Conservation (phyloP, 2,113 vertebrate genomes). For the Pluvianellus socialis region DNA sequence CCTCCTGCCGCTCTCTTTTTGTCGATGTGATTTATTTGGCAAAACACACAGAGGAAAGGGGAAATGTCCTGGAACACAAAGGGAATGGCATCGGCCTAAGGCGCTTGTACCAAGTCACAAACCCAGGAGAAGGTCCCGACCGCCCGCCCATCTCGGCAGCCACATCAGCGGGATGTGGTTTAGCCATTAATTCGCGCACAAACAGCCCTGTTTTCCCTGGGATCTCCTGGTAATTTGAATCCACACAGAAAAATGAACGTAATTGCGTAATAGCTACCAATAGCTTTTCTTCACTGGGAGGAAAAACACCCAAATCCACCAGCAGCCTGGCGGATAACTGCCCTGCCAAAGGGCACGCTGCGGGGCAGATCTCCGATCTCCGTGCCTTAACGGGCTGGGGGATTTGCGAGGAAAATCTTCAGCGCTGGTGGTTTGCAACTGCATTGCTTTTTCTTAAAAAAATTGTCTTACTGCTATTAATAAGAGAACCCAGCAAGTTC, state of each 20-base stretch:
- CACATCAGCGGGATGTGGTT: fast-evolving
- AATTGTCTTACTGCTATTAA: fast-evolving
- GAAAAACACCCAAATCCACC: neutral
- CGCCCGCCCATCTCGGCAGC: fast-evolving
- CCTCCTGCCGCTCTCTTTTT: neutral
- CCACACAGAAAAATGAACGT: fast-evolving
- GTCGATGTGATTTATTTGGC: fast-evolving
- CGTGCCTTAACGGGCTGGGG: fast-evolving
- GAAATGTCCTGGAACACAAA: neutral
- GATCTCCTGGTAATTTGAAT: neutral
- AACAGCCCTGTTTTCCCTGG: fast-evolving
- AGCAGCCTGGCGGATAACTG: neutral
- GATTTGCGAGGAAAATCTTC: fast-evolving
- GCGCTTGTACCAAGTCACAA: neutral
- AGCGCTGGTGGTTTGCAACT: fast-evolving
- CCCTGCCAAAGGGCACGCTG: fast-evolving
- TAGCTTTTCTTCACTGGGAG: fast-evolving
- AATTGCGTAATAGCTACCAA: fast-evolving
- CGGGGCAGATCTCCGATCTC: neutral
- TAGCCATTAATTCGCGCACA: fast-evolving
- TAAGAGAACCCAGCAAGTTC: fast-evolving
- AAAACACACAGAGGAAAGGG: neutral
- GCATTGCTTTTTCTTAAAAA: neutral
- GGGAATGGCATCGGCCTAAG: neutral
- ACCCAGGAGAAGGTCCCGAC: neutral